phyloP scores from a whole-genome alignment of 2,113 vertebrate genomes.

The Larimichthys polyactis region DNA sequence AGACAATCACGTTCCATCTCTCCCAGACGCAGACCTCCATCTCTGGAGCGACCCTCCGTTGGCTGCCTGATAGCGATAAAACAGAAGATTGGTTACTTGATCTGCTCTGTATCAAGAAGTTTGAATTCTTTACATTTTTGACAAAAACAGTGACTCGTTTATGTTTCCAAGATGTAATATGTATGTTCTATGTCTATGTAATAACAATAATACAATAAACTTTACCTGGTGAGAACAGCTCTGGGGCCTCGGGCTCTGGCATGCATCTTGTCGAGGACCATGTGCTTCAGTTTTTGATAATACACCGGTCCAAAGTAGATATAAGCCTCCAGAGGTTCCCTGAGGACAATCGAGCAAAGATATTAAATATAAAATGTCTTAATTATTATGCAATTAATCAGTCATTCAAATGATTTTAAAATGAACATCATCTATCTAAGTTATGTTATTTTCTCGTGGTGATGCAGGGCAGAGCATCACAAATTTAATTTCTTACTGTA shows the following conservation, averaged over 20 bases:
- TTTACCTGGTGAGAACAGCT: conserved; percentile 96
- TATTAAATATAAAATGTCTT: neutral
- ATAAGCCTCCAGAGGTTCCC: conserved; percentile 96
- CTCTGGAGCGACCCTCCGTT: conserved; percentile 96
- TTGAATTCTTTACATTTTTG: neutral
- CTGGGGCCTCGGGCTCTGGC: conserved; percentile 96
- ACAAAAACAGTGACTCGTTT: neutral
- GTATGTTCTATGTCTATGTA: neutral
- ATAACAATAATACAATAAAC: neutral
- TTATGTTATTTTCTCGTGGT: neutral
- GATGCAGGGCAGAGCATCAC: no score
- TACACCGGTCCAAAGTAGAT: conserved; percentile 99
- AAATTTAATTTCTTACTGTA: neutral
- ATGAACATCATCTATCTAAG: no score
- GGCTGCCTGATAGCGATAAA: conserved; percentile 88
- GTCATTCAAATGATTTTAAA: neutral
- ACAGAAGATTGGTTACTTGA: neutral
- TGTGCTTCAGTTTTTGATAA: conserved; percentile 99
- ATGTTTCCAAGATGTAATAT: neutral
- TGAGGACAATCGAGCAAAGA: conserved; percentile 62
- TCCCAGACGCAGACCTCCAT: conserved; percentile 96
- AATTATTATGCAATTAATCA: neutral
- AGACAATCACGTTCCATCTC: conserved; percentile 99
- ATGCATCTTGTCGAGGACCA: conserved; percentile 99
- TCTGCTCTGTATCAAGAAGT: neutral